Evolutionary conservation across 1,140 invertebrate species (phyloP), one percentile per base, ranked within the genome.

Genomic region (Cephus cinctus): DNA sequence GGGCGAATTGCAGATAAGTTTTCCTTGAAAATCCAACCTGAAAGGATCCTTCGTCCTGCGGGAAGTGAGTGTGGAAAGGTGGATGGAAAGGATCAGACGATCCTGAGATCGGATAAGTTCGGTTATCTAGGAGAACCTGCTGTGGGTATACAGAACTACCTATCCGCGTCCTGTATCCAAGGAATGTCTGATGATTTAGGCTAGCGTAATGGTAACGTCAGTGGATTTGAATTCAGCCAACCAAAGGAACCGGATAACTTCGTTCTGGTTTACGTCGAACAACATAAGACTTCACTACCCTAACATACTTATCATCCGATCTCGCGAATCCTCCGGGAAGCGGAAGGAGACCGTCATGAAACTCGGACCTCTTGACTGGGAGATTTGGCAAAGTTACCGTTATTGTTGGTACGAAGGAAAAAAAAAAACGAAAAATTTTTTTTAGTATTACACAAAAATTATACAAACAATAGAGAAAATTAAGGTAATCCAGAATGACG

Each of bases 1-100:
- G 63, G 61, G 63, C 71, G 76, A 78, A 79, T 79, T 78, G 77
- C 73, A 79, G 78, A 79, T 79, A 78, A 72, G 75, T n/a, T 73
- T 59, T 62, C 64, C 54, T 56, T 61, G 60, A 63, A 75, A 77
- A 78, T 78, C 75, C 74, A 67, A 63, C 57, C 54, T 59, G 62
- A 63, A 61, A 59, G 56, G 61, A 62, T 63, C 61, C 56, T 52
- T 54, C 53, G 45, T 11, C 21, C 39, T 3, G 15, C 14, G 38
- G 32, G 35, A 48, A 43, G 23, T 32, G 42, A 21, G 38, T 43
- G 43, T 39, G 31, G 40, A 11, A 31, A 35, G 40, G 12, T 44
- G 47, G 50, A 52, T 44, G 45, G 54, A 27, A 49, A 34, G 46
- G 50, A 49, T 35, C 15, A 34, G 31, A 27, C 44, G 41, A 34